These are phyloP conservation scores for Percopsis omiscomaycus DNA, from an alignment of 2,797 vertebrate genomes.

Conservation along the genomic window DNA sequence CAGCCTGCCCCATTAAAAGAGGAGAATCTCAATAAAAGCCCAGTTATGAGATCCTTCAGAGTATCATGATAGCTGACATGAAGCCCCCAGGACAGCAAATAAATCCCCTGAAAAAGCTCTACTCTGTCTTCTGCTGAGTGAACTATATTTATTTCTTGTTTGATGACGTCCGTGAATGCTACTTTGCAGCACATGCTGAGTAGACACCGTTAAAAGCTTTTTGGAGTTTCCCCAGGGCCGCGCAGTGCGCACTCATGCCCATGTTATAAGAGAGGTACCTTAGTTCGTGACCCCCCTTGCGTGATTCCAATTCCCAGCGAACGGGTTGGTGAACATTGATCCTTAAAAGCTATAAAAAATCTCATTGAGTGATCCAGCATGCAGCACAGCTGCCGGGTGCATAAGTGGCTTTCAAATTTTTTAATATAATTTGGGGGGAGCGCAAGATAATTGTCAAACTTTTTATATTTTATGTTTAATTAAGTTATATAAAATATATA, in stretches of 20 bases:
- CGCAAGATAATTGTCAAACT: no score
- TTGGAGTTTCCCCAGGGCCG: conserved; percentile 47
- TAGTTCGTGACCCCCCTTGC: conserved; percentile 32
- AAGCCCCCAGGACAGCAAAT: not conserved
- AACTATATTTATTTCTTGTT: conserved; percentile 8
- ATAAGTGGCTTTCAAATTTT: no score
- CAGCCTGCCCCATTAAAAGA: no score
- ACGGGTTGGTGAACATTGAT: conserved; percentile 45
- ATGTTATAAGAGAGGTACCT: conserved; percentile 30
- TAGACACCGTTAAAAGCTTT: conserved; percentile 50
- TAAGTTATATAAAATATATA: no score
- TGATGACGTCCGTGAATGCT: conserved; percentile 16
- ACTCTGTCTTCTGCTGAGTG: conserved; percentile 5
- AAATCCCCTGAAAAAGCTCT: conserved; percentile 6
- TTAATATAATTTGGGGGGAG: no score
- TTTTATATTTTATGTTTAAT: no score
- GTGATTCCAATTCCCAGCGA: conserved; percentile 34
- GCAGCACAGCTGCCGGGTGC: conserved; percentile 14
- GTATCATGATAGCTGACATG: conserved; percentile 22
- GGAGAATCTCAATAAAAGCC: no score
- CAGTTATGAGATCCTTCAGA: no score
- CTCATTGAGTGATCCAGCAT: conserved; percentile 23
- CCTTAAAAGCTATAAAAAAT: conserved; percentile 38
- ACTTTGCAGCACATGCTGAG: conserved; percentile 19
- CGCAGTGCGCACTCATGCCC: conserved; percentile 22